Base-by-base conservation (phyloP, 2,888 invertebrate genomes). In the Cecidostiba fungosa region DNA sequence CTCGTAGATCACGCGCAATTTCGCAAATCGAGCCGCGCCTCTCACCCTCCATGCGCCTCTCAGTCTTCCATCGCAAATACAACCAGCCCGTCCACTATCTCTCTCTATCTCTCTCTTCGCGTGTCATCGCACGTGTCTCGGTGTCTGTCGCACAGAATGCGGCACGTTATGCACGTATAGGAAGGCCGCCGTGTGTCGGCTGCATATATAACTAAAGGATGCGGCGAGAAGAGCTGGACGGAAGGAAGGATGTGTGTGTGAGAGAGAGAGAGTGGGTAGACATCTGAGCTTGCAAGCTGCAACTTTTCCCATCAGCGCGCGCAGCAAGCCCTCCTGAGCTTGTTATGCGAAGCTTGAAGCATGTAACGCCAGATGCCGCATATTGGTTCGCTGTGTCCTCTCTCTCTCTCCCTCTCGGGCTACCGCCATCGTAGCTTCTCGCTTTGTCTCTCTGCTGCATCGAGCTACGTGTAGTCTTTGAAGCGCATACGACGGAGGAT, bases 361-460 rank as follows among this genome's bases (percentile, higher is more conserved):
- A 89, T 93, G 93, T 93, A 90, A 92, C 92, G 90, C 92, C 93
- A 93, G 93, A 92, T 93, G 93, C 90, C 91, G 91, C 92, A 92
- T 86, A 86, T 86, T 86, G 85, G 82, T 82, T 85, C 54, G 23
- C 62, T 36, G 19, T 77, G 16, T 74, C 39, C 72, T 36, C 59
- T 19, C 36, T 36, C 70, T 23, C 47, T 32, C 50, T 5, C 59
- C 66, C 59, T 70, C 14, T 70, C n/a, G 43, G 8, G 23, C 29
- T 16, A 72, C 70, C 19, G 5, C 50, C 26, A 10, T 32, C 50
- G 54, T n/a, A 47, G 36, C 62, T 50, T 19, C 26, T 12, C 54
- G 50, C 72, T 80, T 39, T 62, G 62, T 62, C 72, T 50, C 66
- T 66, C 59, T 23, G n/a, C 10, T 59, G 59, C 59, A 23, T 16